Evolutionary conservation across 2,797 vertebrate genomes (phyloP).

Genomic region (Lindbergichthys nudifrons): DNA sequence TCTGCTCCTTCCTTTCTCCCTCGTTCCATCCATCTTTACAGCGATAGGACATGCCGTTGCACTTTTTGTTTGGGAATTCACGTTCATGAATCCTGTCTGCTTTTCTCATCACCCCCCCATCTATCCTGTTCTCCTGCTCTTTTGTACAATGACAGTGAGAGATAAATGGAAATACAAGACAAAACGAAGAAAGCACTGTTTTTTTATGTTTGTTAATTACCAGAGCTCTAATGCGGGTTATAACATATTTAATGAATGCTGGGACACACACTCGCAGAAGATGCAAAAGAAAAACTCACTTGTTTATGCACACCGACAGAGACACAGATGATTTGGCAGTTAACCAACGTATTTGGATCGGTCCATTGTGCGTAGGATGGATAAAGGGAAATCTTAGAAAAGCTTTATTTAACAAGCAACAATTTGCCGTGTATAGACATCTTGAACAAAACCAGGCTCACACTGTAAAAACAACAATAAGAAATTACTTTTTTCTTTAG

Average conservation of each 20-base stretch:
- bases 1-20: slow-evolving; percentile 24
- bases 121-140: slow-evolving; percentile 4
- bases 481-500: slow-evolving; percentile 19
- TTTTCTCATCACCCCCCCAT: slow-evolving; percentile 31
- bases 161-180: slow-evolving; percentile 5
- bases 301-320: slow-evolving; percentile 5
- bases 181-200: slow-evolving; percentile 23
- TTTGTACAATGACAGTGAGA: background rate
- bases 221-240: slow-evolving; percentile 29
- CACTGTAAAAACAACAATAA: slow-evolving; percentile 6
- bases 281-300: slow-evolving; percentile 12
- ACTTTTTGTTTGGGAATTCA: slow-evolving; percentile 44
- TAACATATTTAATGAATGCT: slow-evolving; percentile 34
- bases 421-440: slow-evolving; percentile 34
- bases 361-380: slow-evolving; percentile 20
- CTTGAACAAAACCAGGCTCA: slow-evolving; percentile 1
- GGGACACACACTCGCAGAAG: background rate
- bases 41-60: slow-evolving; percentile 5
- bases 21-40: slow-evolving; percentile 37
- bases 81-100: slow-evolving; percentile 29
- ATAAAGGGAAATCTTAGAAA: slow-evolving; percentile 34
- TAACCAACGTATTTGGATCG: slow-evolving; percentile 39
- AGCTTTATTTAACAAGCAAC: slow-evolving; percentile 28
- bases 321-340: slow-evolving; percentile 31
- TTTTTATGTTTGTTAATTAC: slow-evolving; percentile 43